Conservation (phyloP, 2,888 invertebrate species). For the Trissolcus brochymenae region DNA sequence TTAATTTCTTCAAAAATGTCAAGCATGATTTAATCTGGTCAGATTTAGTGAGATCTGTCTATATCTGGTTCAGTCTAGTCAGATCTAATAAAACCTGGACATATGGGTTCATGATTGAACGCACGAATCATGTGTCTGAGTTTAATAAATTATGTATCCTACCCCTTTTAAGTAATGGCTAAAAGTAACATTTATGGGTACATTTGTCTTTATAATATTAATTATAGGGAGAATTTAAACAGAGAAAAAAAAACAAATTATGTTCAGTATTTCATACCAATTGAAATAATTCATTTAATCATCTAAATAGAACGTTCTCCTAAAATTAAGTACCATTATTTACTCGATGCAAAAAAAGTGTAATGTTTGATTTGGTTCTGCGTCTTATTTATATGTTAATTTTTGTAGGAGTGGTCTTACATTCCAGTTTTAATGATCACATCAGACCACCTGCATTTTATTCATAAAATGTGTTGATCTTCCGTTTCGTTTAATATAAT, state of each 20-base stretch:
- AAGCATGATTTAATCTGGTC: conserved; percentile 27
- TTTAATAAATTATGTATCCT: conserved; percentile 16
- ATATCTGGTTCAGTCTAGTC: conserved; percentile 45
- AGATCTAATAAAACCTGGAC: conserved; percentile 37
- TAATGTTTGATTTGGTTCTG: background rate
- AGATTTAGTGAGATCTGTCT: conserved; percentile 35
- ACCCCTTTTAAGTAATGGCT: conserved; percentile 36
- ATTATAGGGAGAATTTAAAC: too few species aligned
- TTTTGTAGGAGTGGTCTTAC: conserved; percentile 23
- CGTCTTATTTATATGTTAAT: background rate
- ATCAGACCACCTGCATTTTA: conserved; percentile 4
- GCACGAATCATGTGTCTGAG: conserved; percentile 19
- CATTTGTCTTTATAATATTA: conserved; percentile 20
- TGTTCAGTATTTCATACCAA: too few species aligned
- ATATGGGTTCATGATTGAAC: conserved; percentile 28
- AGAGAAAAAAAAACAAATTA: too few species aligned
- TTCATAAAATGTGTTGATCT: conserved; percentile 22
- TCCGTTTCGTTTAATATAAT: conserved; percentile 4
- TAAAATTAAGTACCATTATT: too few species aligned
- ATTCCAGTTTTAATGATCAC: conserved; percentile 20
- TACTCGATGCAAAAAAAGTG: too few species aligned
- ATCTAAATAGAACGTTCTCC: too few species aligned
- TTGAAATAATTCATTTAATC: too few species aligned
- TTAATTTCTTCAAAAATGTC: conserved; percentile 29
- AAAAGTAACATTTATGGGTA: conserved; percentile 28